Base-by-base conservation (phyloP, 2,888 invertebrate genomes). In the Monochamus alternatus region DNA sequence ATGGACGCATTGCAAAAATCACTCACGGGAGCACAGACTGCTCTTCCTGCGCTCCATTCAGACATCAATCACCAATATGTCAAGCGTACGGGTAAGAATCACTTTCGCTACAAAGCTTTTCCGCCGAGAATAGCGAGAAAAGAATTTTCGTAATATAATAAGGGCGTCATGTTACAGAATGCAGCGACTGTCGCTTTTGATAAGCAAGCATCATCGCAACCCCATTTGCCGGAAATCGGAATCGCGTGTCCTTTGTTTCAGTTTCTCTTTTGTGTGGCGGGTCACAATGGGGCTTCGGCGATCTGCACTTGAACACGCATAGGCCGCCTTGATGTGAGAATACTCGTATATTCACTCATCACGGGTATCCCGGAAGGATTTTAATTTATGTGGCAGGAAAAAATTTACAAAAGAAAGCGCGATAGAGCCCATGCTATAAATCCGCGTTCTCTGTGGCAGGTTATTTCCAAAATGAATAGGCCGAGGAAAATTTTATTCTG, bases 181-280 rank as follows among this genome's bases (percentile, higher is more conserved):
- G 64, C 3, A 62, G 31, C 51, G 47, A 47, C 44, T 59, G 60
- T 66, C 63, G 52, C 32, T 60, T 62, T 55, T 63, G 43, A 30
- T 60, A 43, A n/a, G 44, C 31, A 68, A 55, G 63, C 58, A 63
- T 75, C 66, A 14, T 62, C 67, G 68, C 67, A 75, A 75, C 72
- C 67, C 67, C 67, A 68, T 66, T 55, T 62, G 67, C 31, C 69
- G 69, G 69, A 70, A 72, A 69, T 70, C 47, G 74, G 77, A 75
- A 75, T 75, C 75, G 73, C 76, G 67, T 75, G 74, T 76, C 81
- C 75, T 80, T 80, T 81, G 81, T 81, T 79, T 80, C 76, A 73
- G 68, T 68, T 38, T 32, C 52, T 52, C 65, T 74, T 73, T 74
- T 77, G 66, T 73, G 22, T 43, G 30, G 47, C 64, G 62, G 44